These are phyloP conservation scores for Ormyrus rosae DNA, from an alignment of 2,888 invertebrate species.

Conservation along the genomic window DNA sequence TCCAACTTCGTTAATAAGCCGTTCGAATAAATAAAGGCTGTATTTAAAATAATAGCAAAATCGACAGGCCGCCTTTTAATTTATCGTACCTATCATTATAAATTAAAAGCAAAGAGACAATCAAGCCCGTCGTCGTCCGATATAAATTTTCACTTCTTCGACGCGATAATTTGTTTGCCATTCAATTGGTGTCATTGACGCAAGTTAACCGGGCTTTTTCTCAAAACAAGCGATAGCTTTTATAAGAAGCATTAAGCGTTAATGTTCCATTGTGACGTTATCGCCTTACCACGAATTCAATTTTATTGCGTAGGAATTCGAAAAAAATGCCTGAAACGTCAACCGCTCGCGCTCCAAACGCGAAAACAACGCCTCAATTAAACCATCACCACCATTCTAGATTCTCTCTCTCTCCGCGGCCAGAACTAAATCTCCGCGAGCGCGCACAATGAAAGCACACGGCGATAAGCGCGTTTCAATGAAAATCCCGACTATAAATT, in stretches of 20 bases:
- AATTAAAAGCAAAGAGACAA: background rate
- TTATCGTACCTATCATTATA: background rate
- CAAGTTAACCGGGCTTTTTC: background rate
- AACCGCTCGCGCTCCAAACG: background rate
- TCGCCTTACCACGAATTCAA: constrained; percentile 12
- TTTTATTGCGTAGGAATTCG: background rate
- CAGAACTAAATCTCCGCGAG: background rate
- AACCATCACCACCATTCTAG: background rate
- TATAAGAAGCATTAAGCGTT: constrained; percentile 12
- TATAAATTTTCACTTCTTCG: no score
- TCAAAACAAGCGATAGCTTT: background rate
- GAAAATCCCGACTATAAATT: constrained; percentile 54
- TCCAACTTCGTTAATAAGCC: no score
- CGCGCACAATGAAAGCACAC: constrained; percentile 30
- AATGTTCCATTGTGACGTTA: constrained; percentile 30
- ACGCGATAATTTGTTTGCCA: constrained; percentile 1
- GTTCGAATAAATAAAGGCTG: background rate
- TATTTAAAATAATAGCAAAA: background rate
- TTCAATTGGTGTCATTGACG: constrained; percentile 8
- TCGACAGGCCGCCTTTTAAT: background rate
- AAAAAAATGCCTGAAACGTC: background rate
- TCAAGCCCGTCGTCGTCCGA: background rate
- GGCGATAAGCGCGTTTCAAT: constrained; percentile 48
- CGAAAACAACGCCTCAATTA: background rate
- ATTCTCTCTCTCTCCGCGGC: background rate